Evolutionary conservation across 2,797 vertebrate genomes (phyloP).

Genomic region (Carcharodon carcharias): DNA sequence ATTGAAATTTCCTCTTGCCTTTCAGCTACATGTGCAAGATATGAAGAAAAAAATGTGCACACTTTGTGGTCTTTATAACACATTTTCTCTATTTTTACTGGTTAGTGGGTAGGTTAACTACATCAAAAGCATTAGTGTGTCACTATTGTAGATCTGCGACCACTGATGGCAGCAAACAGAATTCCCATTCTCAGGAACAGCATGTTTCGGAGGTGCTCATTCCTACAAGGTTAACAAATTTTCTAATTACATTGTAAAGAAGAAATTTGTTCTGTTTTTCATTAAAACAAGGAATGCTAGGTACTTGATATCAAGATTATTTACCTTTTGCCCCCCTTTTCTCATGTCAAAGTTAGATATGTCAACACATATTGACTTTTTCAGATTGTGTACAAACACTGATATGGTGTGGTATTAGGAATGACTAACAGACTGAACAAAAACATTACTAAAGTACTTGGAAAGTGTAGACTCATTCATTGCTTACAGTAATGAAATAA

Average conservation of each 20-base stretch:
- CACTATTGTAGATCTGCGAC: neutral
- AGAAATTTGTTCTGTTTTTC: neutral
- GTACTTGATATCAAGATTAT: neutral
- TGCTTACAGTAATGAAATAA: neutral
- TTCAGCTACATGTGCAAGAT: neutral
- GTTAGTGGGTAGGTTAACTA: neutral
- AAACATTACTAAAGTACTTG: neutral
- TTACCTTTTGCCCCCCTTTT: neutral
- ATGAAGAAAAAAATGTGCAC: neutral
- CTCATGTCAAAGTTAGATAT: neutral
- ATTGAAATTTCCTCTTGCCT: neutral
- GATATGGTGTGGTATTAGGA: neutral
- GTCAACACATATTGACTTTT: constrained; percentile 19
- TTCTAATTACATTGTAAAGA: neutral
- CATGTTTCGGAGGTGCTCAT: neutral
- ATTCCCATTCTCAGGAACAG: neutral
- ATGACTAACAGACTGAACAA: neutral
- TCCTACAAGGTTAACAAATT: neutral
- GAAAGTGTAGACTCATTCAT: neutral
- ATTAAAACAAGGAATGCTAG: neutral
- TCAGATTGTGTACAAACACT: neutral
- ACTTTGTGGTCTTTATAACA: neutral
- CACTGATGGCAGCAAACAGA: neutral
- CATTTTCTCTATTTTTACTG: neutral
- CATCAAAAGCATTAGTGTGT: neutral